Conservation (phyloP, 1,140 invertebrate species). For the Philotrypesis tridentata region DNA sequence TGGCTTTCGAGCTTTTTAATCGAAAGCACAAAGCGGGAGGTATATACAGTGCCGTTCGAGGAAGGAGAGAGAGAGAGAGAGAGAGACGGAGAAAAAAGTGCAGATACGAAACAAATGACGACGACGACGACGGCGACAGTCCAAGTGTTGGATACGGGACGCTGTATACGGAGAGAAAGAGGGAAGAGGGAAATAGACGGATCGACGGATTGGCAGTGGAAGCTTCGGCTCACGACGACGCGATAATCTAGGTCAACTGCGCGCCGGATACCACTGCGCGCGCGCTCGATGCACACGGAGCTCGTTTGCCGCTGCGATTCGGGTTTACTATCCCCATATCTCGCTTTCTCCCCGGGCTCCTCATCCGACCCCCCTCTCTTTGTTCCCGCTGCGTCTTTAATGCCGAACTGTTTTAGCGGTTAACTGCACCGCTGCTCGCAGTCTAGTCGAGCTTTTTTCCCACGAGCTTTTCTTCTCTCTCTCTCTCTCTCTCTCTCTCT, state of each 20-base stretch:
- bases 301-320: background rate
- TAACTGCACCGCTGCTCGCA: background rate
- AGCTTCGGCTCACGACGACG: background rate
- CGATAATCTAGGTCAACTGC: slow-evolving; percentile 15
- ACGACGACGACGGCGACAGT: too few species aligned
- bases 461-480: too few species aligned
- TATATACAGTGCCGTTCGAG: too few species aligned
- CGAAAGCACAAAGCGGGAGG: background rate
- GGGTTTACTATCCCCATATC: background rate
- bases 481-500: too few species aligned
- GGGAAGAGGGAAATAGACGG: background rate
- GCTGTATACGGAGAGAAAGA: background rate
- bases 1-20: background rate
- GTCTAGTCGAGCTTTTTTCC: background rate
- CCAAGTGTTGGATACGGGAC: too few species aligned
- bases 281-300: background rate
- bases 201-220: background rate
- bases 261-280: background rate
- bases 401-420: background rate
- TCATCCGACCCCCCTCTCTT: background rate
- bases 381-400: background rate
- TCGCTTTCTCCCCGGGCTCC: background rate
- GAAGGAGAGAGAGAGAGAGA: too few species aligned
- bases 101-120: background rate
- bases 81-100: too few species aligned